Evolutionary conservation across 2,888 invertebrate genomes (phyloP), one percentile per base, ranked within the genome.

Genomic region (Ormyrus thymus): DNA sequence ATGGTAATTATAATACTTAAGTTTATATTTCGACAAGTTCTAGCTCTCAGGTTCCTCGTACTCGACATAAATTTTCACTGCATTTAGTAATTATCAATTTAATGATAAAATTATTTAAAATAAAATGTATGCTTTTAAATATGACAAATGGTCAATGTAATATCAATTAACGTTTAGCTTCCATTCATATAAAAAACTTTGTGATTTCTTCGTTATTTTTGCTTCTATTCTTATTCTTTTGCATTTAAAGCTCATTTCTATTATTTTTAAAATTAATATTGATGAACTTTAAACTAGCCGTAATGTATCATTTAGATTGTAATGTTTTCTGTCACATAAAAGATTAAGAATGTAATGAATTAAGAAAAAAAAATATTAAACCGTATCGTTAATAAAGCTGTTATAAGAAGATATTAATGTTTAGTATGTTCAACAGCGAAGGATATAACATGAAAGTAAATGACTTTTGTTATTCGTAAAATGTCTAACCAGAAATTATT

Each of bases 121-220:
- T 80, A 80, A 76, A 73, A 70, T 80, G 74, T 80, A 64, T 64
- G 70, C 77, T 77, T 80, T 56, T 71, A 77, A 29, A 77, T 80
- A 77, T 80, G 74, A 62, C 70, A 61, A 76, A 77, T 4, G 48
- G 68, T 77, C 74, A 62, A 62, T 80, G 77, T 80, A 77, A 80
- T 66, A 78, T 68, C 11, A 78, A 71, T 46, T 72, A 76, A 71
- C 55, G 15, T 71, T 76, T 72, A 80, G 74, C 61, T 74, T 75
- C 56, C 62, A 79, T 65, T 80, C 53, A 45, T 71, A 65, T 77
- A 55, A 78, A 61, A 64, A 61, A 71, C 29, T 13, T 59, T 53
- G 56, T 70, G 48, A 77, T 66, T 66, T 11, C 53, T 46, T 11
- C 7, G 71, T 69, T 11, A 55, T 62, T 61, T 76, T 6, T 69